These are phyloP conservation scores for Ispidina lecontei DNA, from an alignment of 2,797 vertebrate species.

Conservation along the genomic window DNA sequence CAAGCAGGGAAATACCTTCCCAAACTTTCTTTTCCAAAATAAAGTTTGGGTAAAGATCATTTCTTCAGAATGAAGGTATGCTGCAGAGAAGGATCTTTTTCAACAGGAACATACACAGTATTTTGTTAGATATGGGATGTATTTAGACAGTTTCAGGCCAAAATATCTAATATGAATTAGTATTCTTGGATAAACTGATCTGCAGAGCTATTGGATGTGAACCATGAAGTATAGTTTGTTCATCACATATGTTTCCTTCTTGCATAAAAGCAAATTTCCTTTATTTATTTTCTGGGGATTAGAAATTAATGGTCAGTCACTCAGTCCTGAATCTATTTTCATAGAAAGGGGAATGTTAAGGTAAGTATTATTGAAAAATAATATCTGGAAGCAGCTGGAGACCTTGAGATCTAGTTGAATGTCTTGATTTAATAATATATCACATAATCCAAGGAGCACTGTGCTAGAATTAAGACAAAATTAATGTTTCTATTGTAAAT, in stretches of 20 bases:
- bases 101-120: neutral
- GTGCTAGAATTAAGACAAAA: neutral
- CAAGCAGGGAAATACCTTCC: neutral
- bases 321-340: neutral
- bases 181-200: neutral
- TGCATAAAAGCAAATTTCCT: neutral
- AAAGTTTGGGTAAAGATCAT: neutral
- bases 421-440: neutral
- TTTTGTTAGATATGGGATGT: neutral
- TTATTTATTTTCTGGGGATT: neutral
- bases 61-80: constrained; percentile 7
- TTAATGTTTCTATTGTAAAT: neutral
- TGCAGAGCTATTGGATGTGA: constrained; percentile 4
- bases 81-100: neutral
- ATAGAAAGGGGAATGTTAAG: neutral
- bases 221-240: neutral
- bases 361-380: neutral
- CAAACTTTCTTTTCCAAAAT: neutral
- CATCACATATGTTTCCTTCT: neutral
- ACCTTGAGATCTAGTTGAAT: neutral
- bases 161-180: constrained; percentile 12
- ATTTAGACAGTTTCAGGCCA: constrained; percentile 56
- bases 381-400: neutral
- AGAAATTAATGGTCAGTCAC: neutral
- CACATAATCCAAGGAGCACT: neutral